Conservation (phyloP, 2,113 vertebrate species). For the Marcusenius ussheri region DNA sequence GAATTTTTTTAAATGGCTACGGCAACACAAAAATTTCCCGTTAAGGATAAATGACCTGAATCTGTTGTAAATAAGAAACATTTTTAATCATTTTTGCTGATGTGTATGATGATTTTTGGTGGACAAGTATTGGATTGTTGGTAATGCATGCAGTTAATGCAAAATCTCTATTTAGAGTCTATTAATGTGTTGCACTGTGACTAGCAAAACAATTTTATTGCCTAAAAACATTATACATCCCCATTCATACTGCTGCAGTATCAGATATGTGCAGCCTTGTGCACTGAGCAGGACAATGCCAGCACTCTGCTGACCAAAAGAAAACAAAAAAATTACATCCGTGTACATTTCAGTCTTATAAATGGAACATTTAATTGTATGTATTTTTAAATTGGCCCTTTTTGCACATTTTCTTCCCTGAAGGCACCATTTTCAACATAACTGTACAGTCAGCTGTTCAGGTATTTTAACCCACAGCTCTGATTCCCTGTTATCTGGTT, state of each 20-base stretch:
- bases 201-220: background rate
- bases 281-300: background rate
- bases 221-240: background rate
- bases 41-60: too few relatives aligned
- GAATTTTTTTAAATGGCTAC: too few relatives aligned
- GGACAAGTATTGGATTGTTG: background rate
- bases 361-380: background rate
- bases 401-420: background rate
- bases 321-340: background rate
- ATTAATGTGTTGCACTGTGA: background rate
- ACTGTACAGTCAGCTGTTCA: background rate
- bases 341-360: background rate
- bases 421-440: background rate
- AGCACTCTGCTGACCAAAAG: background rate
- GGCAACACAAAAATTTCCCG: too few relatives aligned
- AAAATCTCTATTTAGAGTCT: background rate
- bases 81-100: too few relatives aligned
- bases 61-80: too few relatives aligned
- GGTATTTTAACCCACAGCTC: background rate
- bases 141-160: background rate
- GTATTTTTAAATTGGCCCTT: background rate
- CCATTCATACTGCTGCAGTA: background rate
- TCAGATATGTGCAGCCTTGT: background rate
- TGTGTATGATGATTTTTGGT: background rate
- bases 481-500: background rate